A percentile compares a stretch with the other conserved stretches of the same genome.
phyloP scores from a whole-genome alignment of 2,797 vertebrate species.

The Gymnothorax reevesii region DNA sequence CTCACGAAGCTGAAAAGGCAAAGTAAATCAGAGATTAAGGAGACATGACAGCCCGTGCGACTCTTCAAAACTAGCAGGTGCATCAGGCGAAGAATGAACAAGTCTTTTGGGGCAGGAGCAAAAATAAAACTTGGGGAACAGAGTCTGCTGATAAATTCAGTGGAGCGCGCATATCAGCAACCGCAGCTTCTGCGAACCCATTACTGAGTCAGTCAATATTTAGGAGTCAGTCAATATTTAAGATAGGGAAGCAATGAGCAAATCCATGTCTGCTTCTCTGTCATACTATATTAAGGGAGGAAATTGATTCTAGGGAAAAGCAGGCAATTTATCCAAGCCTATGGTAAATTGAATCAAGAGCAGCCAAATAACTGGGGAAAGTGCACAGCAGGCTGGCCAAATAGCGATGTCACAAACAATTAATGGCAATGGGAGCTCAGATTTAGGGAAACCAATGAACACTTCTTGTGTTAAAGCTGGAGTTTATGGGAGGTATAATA shows the following conservation, averaged over 20 bases:
- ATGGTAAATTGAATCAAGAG: conserved; percentile 15
- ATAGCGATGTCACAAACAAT: conserved; percentile 12
- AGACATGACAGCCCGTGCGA: not conserved
- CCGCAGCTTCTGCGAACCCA: not conserved
- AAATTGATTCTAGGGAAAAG: conserved; percentile 28
- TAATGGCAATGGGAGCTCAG: not conserved
- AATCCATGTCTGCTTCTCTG: not conserved
- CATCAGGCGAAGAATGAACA: not conserved
- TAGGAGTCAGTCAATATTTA: conserved; percentile 30
- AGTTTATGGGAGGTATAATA: not conserved
- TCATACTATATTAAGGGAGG: conserved; percentile 9
- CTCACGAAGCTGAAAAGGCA: not conserved
- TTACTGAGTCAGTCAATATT: conserved; percentile 26
- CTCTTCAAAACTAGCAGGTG: conserved; percentile 25
- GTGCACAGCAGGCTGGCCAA: not conserved
- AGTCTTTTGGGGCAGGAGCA: not conserved
- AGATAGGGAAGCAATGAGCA: not conserved
- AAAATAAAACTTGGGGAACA: conserved; percentile 13
- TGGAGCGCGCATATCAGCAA: conserved; percentile 15
- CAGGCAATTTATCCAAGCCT: not conserved
- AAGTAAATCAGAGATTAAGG: conserved; percentile 6
- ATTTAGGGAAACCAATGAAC: not conserved
- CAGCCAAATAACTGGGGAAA: conserved; percentile 20
- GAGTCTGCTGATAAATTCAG: not conserved
- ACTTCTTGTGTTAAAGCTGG: not conserved